Conservation (phyloP, 2,888 invertebrate species). For the Tyria jacobaeae region DNA sequence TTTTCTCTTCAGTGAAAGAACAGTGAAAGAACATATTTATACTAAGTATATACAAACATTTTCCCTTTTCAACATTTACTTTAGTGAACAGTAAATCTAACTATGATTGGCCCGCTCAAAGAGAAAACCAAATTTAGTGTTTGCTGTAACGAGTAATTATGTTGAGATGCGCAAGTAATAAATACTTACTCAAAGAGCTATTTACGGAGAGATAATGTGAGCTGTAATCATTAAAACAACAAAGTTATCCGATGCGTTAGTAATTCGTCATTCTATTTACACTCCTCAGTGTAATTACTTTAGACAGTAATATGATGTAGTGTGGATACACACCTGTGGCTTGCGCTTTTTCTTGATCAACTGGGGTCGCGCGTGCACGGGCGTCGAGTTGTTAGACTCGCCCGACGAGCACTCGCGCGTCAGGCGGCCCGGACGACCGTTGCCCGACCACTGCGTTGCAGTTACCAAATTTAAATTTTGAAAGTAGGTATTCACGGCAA, state of each 20-base stretch:
- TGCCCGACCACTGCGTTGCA: constrained; percentile 36
- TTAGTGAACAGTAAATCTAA: neutral
- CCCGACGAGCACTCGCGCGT: constrained; percentile 56
- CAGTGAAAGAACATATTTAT: neutral
- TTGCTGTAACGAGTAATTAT: neutral
- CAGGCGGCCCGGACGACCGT: constrained; percentile 24
- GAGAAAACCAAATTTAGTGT: neutral
- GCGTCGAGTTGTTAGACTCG: constrained; percentile 81
- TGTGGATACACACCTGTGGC: constrained; percentile 60
- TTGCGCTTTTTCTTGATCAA: constrained; percentile 78
- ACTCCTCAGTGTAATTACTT: neutral
- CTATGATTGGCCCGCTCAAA: neutral
- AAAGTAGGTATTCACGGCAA: neutral
- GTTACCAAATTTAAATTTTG: neutral
- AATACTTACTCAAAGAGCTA: neutral
- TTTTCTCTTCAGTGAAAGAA: neutral
- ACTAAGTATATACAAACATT: neutral
- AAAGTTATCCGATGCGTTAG: constrained; percentile 5
- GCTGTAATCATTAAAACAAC: neutral
- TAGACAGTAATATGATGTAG: neutral
- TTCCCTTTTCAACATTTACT: neutral
- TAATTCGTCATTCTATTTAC: neutral
- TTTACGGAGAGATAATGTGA: neutral
- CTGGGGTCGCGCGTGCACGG: constrained; percentile 81
- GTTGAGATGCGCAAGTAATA: neutral